These are phyloP conservation scores for Zaprionus bogoriensis DNA, from an alignment of 2,888 invertebrate species.

Conservation along the genomic window DNA sequence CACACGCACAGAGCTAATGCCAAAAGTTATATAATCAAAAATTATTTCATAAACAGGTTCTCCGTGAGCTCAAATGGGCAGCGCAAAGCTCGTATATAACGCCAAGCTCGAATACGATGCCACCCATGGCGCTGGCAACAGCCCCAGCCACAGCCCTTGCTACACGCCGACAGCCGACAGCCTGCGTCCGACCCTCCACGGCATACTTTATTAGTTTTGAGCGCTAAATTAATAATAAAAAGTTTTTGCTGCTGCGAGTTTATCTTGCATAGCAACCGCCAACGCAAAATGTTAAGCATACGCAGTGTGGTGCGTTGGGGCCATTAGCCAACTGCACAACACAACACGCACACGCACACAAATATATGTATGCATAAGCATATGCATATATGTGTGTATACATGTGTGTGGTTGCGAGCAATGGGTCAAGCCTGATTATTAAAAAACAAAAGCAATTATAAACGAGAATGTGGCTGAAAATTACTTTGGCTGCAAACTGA, in stretches of 20 bases:
- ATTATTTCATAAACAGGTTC: slow-evolving; percentile 60
- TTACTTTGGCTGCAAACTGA: slow-evolving; percentile 53
- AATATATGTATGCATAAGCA: slow-evolving; percentile 3
- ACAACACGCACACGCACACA: slow-evolving; percentile 12
- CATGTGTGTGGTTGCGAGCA: slow-evolving; percentile 12
- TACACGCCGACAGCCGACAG: not conserved
- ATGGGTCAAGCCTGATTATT: slow-evolving; percentile 70
- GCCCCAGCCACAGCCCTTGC: not conserved
- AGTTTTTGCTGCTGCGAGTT: slow-evolving; percentile 55
- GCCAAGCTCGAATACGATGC: slow-evolving; percentile 12
- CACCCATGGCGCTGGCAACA: slow-evolving; percentile 2
- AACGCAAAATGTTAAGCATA: slow-evolving; percentile 61
- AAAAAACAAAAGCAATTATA: slow-evolving; percentile 76
- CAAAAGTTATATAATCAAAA: slow-evolving; percentile 63
- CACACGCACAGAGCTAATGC: slow-evolving; percentile 38
- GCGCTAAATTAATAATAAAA: slow-evolving; percentile 73
- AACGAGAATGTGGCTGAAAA: slow-evolving; percentile 49
- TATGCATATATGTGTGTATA: not conserved
- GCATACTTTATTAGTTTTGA: slow-evolving; percentile 69
- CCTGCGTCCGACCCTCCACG: not conserved
- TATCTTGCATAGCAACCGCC: slow-evolving; percentile 46
- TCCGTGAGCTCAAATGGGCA: slow-evolving; percentile 28
- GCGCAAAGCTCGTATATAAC: slow-evolving; percentile 25
- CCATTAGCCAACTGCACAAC: slow-evolving; percentile 34
- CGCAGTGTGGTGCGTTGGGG: slow-evolving; percentile 50